Evolutionary conservation across 2,888 invertebrate species (phyloP).

Genomic region (Lamellibrachia satsuma): DNA sequence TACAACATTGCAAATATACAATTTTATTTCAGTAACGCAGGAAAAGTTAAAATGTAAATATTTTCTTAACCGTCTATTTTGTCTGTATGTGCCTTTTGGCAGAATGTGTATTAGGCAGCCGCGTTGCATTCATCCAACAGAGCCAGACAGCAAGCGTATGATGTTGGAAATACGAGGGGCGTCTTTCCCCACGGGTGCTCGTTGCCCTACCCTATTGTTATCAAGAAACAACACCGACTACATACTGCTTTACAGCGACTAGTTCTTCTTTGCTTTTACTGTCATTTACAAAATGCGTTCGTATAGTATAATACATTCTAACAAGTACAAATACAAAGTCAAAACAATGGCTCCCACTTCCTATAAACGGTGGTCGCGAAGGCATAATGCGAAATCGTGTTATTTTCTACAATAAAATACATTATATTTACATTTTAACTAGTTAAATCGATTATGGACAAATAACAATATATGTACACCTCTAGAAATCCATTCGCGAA

Average conservation of each 20-base stretch:
- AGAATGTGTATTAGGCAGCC: no score
- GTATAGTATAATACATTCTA: not conserved
- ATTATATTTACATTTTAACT: not conserved
- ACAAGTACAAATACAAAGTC: not conserved
- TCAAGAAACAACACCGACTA: not conserved
- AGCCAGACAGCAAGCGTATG: no score
- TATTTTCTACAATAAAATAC: not conserved
- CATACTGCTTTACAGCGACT: not conserved
- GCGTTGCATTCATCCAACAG: no score
- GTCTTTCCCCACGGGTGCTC: not conserved
- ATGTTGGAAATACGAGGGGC: no score
- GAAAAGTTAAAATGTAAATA: no score
- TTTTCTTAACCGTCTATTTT: no score
- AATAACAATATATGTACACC: not conserved
- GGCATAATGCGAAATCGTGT: not conserved
- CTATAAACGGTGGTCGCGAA: not conserved
- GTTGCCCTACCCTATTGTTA: not conserved
- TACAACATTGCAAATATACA: no score
- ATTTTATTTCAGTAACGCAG: no score
- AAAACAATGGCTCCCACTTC: not conserved
- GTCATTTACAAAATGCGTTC: not conserved
- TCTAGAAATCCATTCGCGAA: not conserved
- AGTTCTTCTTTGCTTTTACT: not conserved
- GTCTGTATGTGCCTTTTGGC: no score
- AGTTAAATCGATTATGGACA: not conserved